phyloP scores from a whole-genome alignment of 2,797 vertebrate species.

The Propithecus perrieri region DNA sequence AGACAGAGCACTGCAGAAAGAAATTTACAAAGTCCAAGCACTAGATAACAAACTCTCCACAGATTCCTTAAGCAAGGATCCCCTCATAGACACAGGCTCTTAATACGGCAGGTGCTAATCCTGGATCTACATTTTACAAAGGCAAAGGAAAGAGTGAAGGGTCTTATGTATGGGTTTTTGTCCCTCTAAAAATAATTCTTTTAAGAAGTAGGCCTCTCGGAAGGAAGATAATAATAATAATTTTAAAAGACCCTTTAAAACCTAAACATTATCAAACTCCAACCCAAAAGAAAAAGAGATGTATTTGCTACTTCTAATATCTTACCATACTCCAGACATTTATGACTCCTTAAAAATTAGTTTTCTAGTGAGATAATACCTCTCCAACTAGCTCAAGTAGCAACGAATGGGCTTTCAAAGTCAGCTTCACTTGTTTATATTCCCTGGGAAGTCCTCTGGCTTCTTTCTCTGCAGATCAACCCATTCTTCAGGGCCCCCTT shows the following conservation, averaged over 20 bases:
- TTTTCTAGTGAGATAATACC: not conserved
- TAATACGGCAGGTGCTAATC: not conserved
- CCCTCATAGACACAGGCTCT: not conserved
- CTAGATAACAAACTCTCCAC: not conserved
- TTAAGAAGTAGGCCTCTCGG: not conserved
- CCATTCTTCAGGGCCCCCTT: not conserved
- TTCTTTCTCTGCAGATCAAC: not conserved
- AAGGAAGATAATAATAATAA: not conserved
- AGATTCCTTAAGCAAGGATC: not conserved
- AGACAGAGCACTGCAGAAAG: not conserved
- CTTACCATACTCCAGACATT: not conserved
- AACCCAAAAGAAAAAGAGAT: not conserved
- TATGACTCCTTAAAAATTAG: not conserved
- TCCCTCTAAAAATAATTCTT: conserved; percentile 6
- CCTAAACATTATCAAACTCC: not conserved
- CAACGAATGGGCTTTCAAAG: not conserved
- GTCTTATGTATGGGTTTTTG: not conserved
- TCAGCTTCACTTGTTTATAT: not conserved
- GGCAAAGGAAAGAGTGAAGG: not conserved
- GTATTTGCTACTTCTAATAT: not conserved
- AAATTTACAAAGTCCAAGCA: not conserved
- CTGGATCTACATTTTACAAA: not conserved
- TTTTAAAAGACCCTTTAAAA: not conserved
- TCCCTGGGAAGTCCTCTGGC: not conserved
- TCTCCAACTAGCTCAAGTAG: not conserved